Percentiles rank a stretch among this genome's conserved stretches.
Conservation (phyloP, 2,113 vertebrate genomes). For the Diadophis punctatus region DNA sequence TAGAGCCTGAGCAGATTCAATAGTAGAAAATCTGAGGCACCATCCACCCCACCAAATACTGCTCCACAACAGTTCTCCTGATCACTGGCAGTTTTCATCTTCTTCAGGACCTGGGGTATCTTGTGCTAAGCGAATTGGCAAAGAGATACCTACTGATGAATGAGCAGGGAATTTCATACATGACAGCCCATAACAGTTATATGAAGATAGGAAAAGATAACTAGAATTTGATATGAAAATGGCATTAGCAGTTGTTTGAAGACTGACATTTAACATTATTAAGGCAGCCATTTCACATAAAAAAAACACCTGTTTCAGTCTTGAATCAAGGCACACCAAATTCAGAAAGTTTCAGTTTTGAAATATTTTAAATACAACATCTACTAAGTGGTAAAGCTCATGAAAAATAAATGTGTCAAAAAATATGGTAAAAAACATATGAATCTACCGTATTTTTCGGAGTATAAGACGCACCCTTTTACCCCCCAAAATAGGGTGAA, state of each 20-base stretch:
- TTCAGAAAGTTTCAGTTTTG: background rate
- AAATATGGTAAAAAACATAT: background rate
- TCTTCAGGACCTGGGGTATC: background rate
- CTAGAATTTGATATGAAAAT: background rate
- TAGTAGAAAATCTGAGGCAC: background rate
- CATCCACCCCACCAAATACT: background rate
- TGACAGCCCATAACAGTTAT: background rate
- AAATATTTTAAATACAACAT: background rate
- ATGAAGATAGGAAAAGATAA: background rate
- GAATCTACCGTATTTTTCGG: too few relatives aligned
- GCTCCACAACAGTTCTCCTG: background rate
- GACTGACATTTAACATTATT: background rate
- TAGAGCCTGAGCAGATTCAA: background rate
- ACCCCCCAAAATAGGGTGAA: too few relatives aligned
- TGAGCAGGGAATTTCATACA: background rate
- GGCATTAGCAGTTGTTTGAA: background rate
- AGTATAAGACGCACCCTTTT: too few relatives aligned
- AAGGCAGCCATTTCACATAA: background rate
- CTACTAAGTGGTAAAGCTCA: background rate
- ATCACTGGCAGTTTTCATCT: background rate
- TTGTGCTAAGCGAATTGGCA: background rate
- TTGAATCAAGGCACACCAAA: background rate
- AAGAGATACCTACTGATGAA: background rate
- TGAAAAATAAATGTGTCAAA: background rate
- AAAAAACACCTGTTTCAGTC: background rate